Base-by-base conservation (phyloP, 2,113 vertebrate species). In the Fregetta grallaria region DNA sequence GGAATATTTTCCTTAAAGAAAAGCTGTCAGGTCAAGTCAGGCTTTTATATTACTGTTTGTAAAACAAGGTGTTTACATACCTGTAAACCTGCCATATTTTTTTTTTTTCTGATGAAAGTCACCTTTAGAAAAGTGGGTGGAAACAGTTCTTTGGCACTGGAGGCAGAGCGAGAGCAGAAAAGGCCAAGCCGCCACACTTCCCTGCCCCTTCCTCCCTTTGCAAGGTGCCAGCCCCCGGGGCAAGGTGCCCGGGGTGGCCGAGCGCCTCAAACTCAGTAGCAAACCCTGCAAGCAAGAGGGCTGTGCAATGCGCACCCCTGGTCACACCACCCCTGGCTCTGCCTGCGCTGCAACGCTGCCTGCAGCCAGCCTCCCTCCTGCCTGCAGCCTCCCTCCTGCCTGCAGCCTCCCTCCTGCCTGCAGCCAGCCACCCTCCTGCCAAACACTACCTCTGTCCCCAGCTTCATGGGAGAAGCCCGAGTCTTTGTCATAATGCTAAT, bases 31-130 rank as follows among this genome's bases (percentile, higher is more conserved):
- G 74, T 94, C 86, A 94, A 93, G 86, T 83, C 92, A 96, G 44
- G 72, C 45, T 91, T 91, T 95, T 87, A 75, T 95, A 89, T 38
- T 85, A 75, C 68, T 80, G 49, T 95, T 92, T 92, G 92, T 97
- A 97, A 96, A 94, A 96, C 96, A 95, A 95, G 95, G 70, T 97
- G 86, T 94, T 97, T 97, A 97, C 94, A 95, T 94, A 94, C 86
- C 76, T 96, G 92, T 97, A 97, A 96, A 94, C 44, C 76, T 96
- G 91, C 76, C 86, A 82, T 55, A 23, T 14, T 74, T 56, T 19
- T 8, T 2, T 14, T 11, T 47, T 25, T 29, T 25, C 56, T 59
- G 66, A 95, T 73, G 53, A 82, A 95, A 90, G 53, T 68, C 74
- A 79, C 88, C 67, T 83, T 90, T 66, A 62, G 62, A 90, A 87